Evolutionary conservation across 2,888 invertebrate genomes (phyloP).

Genomic region (Diaperis boleti): DNA sequence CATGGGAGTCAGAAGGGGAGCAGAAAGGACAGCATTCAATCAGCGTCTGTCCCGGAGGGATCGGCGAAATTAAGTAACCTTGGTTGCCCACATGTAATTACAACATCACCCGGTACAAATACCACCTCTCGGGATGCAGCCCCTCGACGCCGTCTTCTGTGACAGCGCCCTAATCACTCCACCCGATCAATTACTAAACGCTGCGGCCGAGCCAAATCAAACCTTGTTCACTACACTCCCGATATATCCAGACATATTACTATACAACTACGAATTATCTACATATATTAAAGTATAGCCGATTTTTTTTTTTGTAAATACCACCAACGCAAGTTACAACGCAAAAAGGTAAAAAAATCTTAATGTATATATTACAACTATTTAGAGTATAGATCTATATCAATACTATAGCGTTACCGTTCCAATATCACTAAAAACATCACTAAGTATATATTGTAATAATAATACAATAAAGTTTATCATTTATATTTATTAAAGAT

Average conservation of each 20-base stretch:
- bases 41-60: slow-evolving; percentile 61
- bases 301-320: no score
- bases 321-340: no score
- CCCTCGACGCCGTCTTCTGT: slow-evolving; percentile 41
- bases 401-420: no score
- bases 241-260: slow-evolving; percentile 1
- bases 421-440: no score
- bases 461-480: no score
- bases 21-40: slow-evolving; percentile 58
- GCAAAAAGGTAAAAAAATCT: no score
- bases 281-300: slow-evolving; percentile 5
- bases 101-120: slow-evolving; percentile 57
- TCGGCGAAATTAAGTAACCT: slow-evolving; percentile 63
- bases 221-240: slow-evolving; percentile 22
- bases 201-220: no score
- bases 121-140: slow-evolving; percentile 52
- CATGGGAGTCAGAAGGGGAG: slow-evolving; percentile 37
- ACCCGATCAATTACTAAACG: slow-evolving; percentile 43
- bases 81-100: slow-evolving; percentile 62
- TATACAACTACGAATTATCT: no score
- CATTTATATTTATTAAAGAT: no score
- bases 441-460: no score
- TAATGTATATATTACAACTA: no score
- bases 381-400: no score
- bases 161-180: slow-evolving; percentile 45